Evolutionary conservation across 1,140 invertebrate species (phyloP), one percentile per base, ranked within the genome.

Genomic region (Drosophila obscura): DNA sequence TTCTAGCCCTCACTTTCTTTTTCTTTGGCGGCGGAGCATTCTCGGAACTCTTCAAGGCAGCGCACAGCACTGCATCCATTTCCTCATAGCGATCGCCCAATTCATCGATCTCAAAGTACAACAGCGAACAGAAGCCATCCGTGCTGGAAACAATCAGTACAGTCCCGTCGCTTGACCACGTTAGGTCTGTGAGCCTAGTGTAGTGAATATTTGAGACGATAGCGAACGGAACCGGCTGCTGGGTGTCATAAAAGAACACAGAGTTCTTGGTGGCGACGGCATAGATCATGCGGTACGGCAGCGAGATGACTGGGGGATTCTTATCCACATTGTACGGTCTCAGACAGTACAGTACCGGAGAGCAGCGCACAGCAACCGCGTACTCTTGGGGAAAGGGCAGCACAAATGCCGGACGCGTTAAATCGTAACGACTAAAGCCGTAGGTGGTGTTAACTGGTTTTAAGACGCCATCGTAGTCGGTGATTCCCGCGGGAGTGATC

Each of bases 71-170:
- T 77, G 72, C 72, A 6, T 84, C 82, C 69, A 79, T 77, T 35
- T 93, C 80, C 15, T 92, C 90, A 80, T 96, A 96, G 3, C 93
- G 91, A 48, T 94, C 93, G 2, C 98, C 98, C 15, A 99, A 92
- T 93, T 99, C 98, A 5, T 93, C 94, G 16, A 95, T 92, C 28
- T 94, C 93, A 92, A 99, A 99, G 39, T 95, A 95, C 46, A 99
- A 94, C 63, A 99, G 93, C 0, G 98, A 98, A 91, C 97, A 98
- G 91, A 97, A 99, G 1, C 98, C 98, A 93, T 99, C 98, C 0
- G 97, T 98, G 31, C 98, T 99, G 15, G 97, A 97, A 0, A 96
- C 96, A 2, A 98, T 93, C 59, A 99, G 92, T 31, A 96, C 92
- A 46, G 92, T 92, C 0, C 97, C 98, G 93, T 99, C 96, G 2